A percentile compares a stretch with the other conserved stretches of the same genome.
Conservation (phyloP, 2,113 vertebrate species). For the Hippocampus guttulatus region DNA sequence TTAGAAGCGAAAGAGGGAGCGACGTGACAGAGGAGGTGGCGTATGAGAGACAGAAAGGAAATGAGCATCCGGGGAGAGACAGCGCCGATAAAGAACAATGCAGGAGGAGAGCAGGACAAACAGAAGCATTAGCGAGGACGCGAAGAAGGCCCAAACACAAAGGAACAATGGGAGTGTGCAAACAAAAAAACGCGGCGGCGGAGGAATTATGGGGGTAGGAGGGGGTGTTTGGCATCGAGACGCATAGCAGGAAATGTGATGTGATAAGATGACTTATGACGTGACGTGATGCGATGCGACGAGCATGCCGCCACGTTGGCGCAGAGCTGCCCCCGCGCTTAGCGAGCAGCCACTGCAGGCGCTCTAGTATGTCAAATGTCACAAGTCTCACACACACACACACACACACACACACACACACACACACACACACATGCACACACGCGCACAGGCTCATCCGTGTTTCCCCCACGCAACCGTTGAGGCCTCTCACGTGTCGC, state of each 20-base stretch:
- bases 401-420: conserved; percentile 11
- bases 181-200: conserved; percentile 4
- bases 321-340: conserved; percentile 33
- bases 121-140: conserved; percentile 12
- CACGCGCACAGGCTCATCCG: background rate
- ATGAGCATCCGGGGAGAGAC: conserved; percentile 27
- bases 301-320: conserved; percentile 52
- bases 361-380: conserved; percentile 64
- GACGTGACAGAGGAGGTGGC: conserved; percentile 18
- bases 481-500: conserved; percentile 11
- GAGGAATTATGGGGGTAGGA: conserved; percentile 2
- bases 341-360: conserved; percentile 56
- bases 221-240: background rate
- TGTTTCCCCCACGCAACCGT: conserved; percentile 12
- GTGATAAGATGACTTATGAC: conserved; percentile 48
- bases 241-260: conserved; percentile 16
- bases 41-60: conserved; percentile 27
- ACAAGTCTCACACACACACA: conserved; percentile 26
- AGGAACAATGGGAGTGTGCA: conserved; percentile 1
- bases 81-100: conserved; percentile 20
- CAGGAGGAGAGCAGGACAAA: conserved; percentile 15
- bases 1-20: conserved; percentile 21
- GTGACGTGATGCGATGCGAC: conserved; percentile 56
- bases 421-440: conserved; percentile 10
- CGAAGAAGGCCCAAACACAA: conserved; percentile 12